Percentiles rank a stretch among this genome's conserved stretches.
Conservation (phyloP, 2,888 invertebrate species). For the Caenorhabditis drosophilae region DNA sequence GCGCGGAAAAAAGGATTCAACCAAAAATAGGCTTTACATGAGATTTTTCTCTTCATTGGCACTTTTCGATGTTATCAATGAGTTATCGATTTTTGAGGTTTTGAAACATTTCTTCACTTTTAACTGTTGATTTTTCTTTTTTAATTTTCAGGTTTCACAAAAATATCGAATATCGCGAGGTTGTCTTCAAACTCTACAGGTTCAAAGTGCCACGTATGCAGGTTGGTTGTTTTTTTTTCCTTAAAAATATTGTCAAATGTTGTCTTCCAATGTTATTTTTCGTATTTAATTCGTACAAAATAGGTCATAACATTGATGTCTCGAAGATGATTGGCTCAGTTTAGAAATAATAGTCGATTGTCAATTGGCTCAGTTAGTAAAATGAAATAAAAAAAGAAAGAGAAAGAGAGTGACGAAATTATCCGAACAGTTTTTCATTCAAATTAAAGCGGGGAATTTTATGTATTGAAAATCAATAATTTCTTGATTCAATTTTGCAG, state of each 20-base stretch:
- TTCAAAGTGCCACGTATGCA: constrained; percentile 91
- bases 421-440: not conserved
- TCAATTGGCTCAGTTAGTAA: not conserved
- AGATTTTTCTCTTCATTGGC: constrained; percentile 79
- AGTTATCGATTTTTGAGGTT: constrained; percentile 80
- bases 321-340: not conserved
- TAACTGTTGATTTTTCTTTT: not conserved
- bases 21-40: constrained; percentile 64
- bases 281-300: too few species aligned
- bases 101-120: too few species aligned
- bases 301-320: not conserved
- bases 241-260: too few species aligned
- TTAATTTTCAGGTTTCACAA: constrained; percentile 71
- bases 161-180: constrained; percentile 88
- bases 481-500: constrained; percentile 71
- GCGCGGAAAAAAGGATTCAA: constrained; percentile 15
- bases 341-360: not conserved
- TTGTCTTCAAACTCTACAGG: constrained; percentile 89
- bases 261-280: not conserved
- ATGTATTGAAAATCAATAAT: not conserved
- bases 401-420: not conserved
- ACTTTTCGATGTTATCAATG: constrained; percentile 89
- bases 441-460: not conserved
- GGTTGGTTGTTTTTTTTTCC: constrained; percentile 72
- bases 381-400: not conserved